Base-by-base conservation (phyloP, 2,797 vertebrate species). In the Gephyroberyx darwinii region DNA sequence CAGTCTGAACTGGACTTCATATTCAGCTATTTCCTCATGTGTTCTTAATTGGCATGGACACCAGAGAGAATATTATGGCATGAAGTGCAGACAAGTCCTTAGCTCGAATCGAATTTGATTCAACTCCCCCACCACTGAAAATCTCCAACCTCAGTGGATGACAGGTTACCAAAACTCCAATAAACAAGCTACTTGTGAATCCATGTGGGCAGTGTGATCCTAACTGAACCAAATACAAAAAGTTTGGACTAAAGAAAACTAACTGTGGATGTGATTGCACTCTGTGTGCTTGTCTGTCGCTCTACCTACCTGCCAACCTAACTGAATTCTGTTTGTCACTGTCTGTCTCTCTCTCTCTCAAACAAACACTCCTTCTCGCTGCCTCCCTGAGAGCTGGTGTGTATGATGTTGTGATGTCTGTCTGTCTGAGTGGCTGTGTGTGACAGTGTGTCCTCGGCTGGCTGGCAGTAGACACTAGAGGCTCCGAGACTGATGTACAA, bases 361-460 rank as follows among this genome's bases (percentile, higher is more conserved):
- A 60, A 51, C 54, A 59, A 62, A 58, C 69, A 59, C 73, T 39
- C 51, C 45, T 53, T 33, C 30, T 65, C 65, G 65, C 51, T 74
- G 19, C 47, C 54, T 77, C 60, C 14, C 37, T 65, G 39, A 71
- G 73, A 78, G 81, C 74, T 80, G 64, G 52, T 82, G 84, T 83
- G 81, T 78, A 72, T 79, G 71, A 62, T 62, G 74, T 71, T 73
- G 51, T 58, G 73, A 79, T n/a, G 50, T 82, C 82, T 61, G 75
- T 65, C 74, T 63, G 35, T 77, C 62, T 65, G 39, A 75, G 70
- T 77, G 79, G 67, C 76, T 81, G 79, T 70, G 80, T 83, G 60
- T 80, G 83, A 87, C 86, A 85, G 60, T 41, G 14, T 80, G 80
- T 75, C 83, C 58, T 84, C 83, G 83, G 76, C 80, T 87, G 80